A percentile compares a stretch with the other conserved stretches of the same genome.
Conservation (phyloP, 2,888 invertebrate genomes). For the Agrilus cyanescens region DNA sequence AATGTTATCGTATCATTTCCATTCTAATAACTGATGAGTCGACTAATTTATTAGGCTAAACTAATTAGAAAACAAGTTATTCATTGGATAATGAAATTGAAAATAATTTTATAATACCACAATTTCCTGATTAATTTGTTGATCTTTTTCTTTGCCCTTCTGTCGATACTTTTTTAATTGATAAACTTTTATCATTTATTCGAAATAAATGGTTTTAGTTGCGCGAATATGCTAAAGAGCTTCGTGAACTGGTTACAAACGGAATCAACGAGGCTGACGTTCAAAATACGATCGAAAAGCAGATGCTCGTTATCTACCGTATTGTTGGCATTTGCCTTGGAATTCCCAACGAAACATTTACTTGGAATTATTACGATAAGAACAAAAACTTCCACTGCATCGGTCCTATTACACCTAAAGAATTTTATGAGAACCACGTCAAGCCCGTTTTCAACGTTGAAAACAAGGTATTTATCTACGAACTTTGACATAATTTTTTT, state of each 20-base stretch:
- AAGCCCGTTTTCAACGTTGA: constrained; percentile 69
- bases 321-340: constrained; percentile 77
- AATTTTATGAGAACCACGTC: constrained; percentile 71
- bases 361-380: constrained; percentile 79
- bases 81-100: too few species aligned
- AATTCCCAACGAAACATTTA: constrained; percentile 66
- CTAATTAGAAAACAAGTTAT: too few species aligned
- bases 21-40: too few species aligned
- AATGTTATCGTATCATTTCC: too few species aligned
- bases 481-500: background rate
- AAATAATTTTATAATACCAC: too few species aligned
- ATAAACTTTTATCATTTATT: background rate
- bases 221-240: constrained; percentile 65
- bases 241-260: constrained; percentile 51
- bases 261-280: constrained; percentile 52
- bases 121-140: too few species aligned
- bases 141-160: background rate
- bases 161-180: background rate
- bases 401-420: constrained; percentile 63
- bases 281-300: constrained; percentile 48
- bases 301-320: constrained; percentile 66
- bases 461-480: constrained; percentile 50
- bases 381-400: constrained; percentile 59
- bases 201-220: constrained; percentile 40
- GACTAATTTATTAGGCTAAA: too few species aligned